Evolutionary conservation across 2,113 vertebrate species (phyloP), one percentile per base, ranked within the genome.

Genomic region (Scophthalmus maximus): DNA sequence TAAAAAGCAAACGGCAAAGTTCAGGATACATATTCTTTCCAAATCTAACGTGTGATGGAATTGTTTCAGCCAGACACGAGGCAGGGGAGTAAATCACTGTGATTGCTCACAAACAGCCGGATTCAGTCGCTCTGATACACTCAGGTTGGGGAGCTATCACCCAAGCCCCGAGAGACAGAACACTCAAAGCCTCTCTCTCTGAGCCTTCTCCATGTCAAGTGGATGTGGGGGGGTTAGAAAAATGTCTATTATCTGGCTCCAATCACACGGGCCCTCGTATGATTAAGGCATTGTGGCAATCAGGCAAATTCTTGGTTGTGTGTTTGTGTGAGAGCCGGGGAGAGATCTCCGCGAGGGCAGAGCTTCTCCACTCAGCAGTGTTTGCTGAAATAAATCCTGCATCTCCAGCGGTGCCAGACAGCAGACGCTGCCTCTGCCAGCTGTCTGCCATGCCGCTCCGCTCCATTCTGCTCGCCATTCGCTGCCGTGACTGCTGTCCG

Each of bases 331-430:
- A 74, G 63, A 60, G 72, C 18, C 4, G 67, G 34, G 59, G 49
- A 59, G 59, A 61, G 67, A 69, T 79, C 83, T 78, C 82, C 79
- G 82, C 82, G 68, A 78, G 82, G 82, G 84, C 85, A 83, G 69
- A 80, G 78, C 70, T 81, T 78, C 84, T 74, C 68, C 73, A 78
- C 87, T 90, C 89, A 81, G 79, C 60, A 71, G 78, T 87, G 91
- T 91, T 88, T 89, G 84, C 89, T 78, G 82, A 91, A 87, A 88
- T 89, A 92, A 89, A 91, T 91, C 89, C 90, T 87, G 73, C 87
- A 59, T 85, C 91, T 90, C 78, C 84, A 82, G 76, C 34, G 79
- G 84, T 85, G 90, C 88, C 90, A 91, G 90, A 92, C 89, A 90
- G 84, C 91, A 92, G 91, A 90, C 84, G 66, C 52, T 47, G 76